Base-by-base conservation (phyloP, 2,888 invertebrate species). In the Desoria tigrina region DNA sequence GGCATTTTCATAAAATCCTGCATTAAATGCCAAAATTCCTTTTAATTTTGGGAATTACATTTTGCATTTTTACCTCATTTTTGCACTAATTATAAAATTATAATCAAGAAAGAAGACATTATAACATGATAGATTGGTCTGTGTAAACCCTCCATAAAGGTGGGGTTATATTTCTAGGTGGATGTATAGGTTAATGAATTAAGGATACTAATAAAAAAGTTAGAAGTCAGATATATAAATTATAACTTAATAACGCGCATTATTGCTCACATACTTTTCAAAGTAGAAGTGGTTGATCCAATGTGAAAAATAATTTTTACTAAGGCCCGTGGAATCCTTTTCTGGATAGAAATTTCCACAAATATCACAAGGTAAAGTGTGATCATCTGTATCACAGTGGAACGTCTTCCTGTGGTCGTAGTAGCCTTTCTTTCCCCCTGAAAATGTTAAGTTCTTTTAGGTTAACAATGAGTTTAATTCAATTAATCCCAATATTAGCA, bases 221-320 rank as follows among this genome's bases (percentile, higher is more conserved):
- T n/a, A n/a, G n/a, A n/a, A n/a, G n/a, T n/a, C n/a, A n/a, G n/a
- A n/a, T n/a, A n/a, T n/a, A n/a, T n/a, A n/a, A n/a, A n/a, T n/a
- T n/a, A n/a, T n/a, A n/a, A n/a, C n/a, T n/a, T n/a, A n/a, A n/a
- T n/a, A n/a, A n/a, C n/a, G n/a, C 49, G 39, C 11, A 11, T 49
- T 11, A 23, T n/a, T n/a, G n/a, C n/a, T n/a, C 7, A 26, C 62
- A 55, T 54, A 62, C 62, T 63, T 49, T 42, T 63, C 62, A 37
- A 63, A 63, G 37, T 56, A 63, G 50, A 63, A 63, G 24, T 63
- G 62, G 9, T 28, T 27, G 9, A 63, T 56, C 62, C 62, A 63
- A 32, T 63, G 62, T 1, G 50, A 23, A 37, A 63, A 63, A 56
- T 56, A 63, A 49, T 63, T 42, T 26, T 39, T 21, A 16, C 56